Evolutionary conservation across 2,888 invertebrate species (phyloP), one percentile per base, ranked within the genome.

Genomic region (Malthinus flaveolus): DNA sequence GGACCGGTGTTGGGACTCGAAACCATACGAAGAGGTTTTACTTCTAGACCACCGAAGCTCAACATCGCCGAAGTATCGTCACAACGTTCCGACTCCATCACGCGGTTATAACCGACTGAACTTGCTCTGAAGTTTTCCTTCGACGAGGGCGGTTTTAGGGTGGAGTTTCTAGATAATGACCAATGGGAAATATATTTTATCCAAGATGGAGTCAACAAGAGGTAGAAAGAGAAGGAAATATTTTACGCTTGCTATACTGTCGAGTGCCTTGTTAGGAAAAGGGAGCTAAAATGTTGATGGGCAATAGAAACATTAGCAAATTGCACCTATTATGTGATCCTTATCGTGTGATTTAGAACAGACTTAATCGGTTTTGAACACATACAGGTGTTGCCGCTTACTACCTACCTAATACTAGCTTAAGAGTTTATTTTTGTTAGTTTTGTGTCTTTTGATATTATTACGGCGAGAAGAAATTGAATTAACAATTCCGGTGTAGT

Each of bases 11-110:
- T 71, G 9, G 75, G 74, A 64, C 75, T 75, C 57, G 75, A 70
- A 55, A 75, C 73, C 72, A 78, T 76, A 68, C 78, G 73, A 66
- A 76, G 69, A 53, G 78, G 77, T 71, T 78, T 78, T 69, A 75
- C 75, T 64, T 78, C 78, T 68, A 77, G 66, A 52, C 84, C 84
- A 68, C 82, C 82, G 67, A 83, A 83, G 71, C 82, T 82, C 15
- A 83, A 78, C 66, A 84, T 71, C 45, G 80, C 76, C 53, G 84
- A 70, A 45, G 78, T 64, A 77, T 80, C 78, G 67, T 75, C 76
- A 63, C 77, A 75, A 70, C 76, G 82, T 46, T 84, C 84, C 63
- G 84, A 82, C 69, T 84, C 84, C 66, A 84, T 83, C 51, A 83
- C 84, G 78, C 81, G 57, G 81, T 82, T 71, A 82, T 68, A 71